These are phyloP conservation scores for Grapholita molesta DNA, from an alignment of 1,140 invertebrate genomes.

Conservation along the genomic window DNA sequence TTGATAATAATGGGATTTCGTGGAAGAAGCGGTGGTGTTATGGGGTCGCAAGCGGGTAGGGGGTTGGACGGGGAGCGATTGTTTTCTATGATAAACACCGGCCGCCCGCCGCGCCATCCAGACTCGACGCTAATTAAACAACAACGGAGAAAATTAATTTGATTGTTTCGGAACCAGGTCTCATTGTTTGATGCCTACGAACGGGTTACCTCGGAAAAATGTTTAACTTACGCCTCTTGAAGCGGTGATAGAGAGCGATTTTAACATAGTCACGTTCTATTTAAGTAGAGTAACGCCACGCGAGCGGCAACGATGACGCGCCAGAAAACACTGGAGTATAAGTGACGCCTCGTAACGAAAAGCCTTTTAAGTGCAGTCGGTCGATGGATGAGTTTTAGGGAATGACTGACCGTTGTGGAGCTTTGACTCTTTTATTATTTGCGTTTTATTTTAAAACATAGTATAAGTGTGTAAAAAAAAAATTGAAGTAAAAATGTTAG, in stretches of 20 bases:
- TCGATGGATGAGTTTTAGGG: conserved; percentile 18
- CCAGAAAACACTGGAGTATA: conserved; percentile 57
- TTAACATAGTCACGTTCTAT: conserved; percentile 45
- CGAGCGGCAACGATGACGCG: conserved; percentile 52
- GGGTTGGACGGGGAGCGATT: conserved; percentile 51
- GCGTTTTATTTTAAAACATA: neutral
- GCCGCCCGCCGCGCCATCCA: conserved; percentile 65
- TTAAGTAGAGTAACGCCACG: conserved; percentile 38
- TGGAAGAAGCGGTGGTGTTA: conserved; percentile 36
- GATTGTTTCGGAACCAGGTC: conserved; percentile 71
- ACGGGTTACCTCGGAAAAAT: conserved; percentile 63
- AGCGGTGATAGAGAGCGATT: conserved; percentile 34
- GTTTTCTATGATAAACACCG: conserved; percentile 75
- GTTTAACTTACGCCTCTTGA: conserved; percentile 46
- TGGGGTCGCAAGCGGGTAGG: conserved; percentile 25
- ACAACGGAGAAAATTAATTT: conserved; percentile 74
- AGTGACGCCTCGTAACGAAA: conserved; percentile 55
- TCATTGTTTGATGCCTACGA: conserved; percentile 55
- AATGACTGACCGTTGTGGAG: neutral
- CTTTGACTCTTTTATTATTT: neutral
- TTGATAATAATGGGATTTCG: conserved; percentile 69
- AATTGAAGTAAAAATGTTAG: neutral
- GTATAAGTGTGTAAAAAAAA: neutral
- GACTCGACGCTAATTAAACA: conserved; percentile 74
- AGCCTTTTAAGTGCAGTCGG: conserved; percentile 56